Evolutionary conservation across 30 jellyfish, hydroid and myxozoan species (phyloP).

Genomic region (Aurelia sp.): DNA sequence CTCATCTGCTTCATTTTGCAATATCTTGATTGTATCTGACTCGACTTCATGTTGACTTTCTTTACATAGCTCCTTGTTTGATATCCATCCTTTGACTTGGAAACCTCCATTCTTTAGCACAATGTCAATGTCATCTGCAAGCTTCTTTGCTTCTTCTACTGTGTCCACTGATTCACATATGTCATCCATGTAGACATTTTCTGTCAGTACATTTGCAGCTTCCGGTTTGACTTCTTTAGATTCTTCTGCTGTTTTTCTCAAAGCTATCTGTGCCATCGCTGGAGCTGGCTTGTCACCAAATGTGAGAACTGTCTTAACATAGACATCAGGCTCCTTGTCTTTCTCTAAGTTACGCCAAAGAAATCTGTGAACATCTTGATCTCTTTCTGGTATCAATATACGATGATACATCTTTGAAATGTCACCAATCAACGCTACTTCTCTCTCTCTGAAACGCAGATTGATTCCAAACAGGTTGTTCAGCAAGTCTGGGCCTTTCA

Average conservation of each 20-base stretch:
- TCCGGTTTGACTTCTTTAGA: slow-evolving; percentile 29
- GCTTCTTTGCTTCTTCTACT: slow-evolving; percentile 66
- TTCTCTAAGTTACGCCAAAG: slow-evolving; percentile 68
- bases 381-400: slow-evolving; percentile 60
- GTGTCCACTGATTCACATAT: slow-evolving; percentile 66
- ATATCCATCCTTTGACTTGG: slow-evolving; percentile 72
- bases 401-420: slow-evolving; percentile 59
- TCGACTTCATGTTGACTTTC: slow-evolving; percentile 33
- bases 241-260: slow-evolving; percentile 70
- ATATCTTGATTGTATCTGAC: slow-evolving; percentile 30
- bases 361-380: slow-evolving; percentile 72
- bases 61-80: slow-evolving; percentile 45
- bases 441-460: slow-evolving; percentile 73
- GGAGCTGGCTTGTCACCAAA: slow-evolving; percentile 80
- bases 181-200: slow-evolving; percentile 79
- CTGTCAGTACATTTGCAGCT: slow-evolving; percentile 61
- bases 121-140: slow-evolving; percentile 32
- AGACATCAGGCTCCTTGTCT: slow-evolving; percentile 44
- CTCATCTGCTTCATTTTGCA: slow-evolving; percentile 58
- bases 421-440: slow-evolving; percentile 61
- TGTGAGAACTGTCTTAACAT: slow-evolving; percentile 39
- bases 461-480: slow-evolving; percentile 55
- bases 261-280: slow-evolving; percentile 65
- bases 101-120: slow-evolving; percentile 71
- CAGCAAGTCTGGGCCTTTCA: slow-evolving; percentile 86